Base-by-base conservation (phyloP, 2,797 vertebrate genomes). In the Acanthornis magna region DNA sequence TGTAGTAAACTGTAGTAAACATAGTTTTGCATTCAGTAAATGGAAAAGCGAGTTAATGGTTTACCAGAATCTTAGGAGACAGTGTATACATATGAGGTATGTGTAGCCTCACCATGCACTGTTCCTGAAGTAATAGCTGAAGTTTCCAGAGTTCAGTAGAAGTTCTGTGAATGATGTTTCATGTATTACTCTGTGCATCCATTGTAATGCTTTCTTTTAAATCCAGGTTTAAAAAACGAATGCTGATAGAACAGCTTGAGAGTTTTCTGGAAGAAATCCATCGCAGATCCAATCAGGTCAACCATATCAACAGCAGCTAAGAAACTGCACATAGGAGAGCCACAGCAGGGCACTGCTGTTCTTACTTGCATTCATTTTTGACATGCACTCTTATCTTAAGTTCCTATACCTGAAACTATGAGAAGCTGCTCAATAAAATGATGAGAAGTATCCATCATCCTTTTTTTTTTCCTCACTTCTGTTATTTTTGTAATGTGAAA, bases 211-310 rank as follows among this genome's bases (percentile, higher is more conserved):
- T 95, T 74, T 76, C 84, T 86, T 80, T 89, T 92, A 84, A 71
- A 67, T 90, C n/a, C 97, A 99, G 99, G 97, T 99, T 99, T 98
- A 99, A 99, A 98, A 99, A 99, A 96, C 97, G 99, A 48, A 99
- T 99, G 98, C 98, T 99, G 94, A 99, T 99, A 85, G 99, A 99
- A 98, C 99, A 99, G 94, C 98, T 99, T 92, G 99, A 99, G 96
- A 98, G 98, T 97, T 99, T 99, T 97, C 98, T 99, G 80, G 99
- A 99, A 93, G 99, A 99, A 98, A 99, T 99, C 97, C 98, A 99
- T 97, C 98, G 97, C 96, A 98, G 99, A 98, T 98, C 98, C 82
- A 98, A 97, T 93, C 98, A 98, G 96, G 98, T 99, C 97, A 99
- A 99, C 97, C 99, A 99, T 88, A 97, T 99, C 95, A 98, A 97